Evolutionary conservation across 2,888 invertebrate species (phyloP), one percentile per base, ranked within the genome.

Genomic region (Meteorus cinctellus): DNA sequence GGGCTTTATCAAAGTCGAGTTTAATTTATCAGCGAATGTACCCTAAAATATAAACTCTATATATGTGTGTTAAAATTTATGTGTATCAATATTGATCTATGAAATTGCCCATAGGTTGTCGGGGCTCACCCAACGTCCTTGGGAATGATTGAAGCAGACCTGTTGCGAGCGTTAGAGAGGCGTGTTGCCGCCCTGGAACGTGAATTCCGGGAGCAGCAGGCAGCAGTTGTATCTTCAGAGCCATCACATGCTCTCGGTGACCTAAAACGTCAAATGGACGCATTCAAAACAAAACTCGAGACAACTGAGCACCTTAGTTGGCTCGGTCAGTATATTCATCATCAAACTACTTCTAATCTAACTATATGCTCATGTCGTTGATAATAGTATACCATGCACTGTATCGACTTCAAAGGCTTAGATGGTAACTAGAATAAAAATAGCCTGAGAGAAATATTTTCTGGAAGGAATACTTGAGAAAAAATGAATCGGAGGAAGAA

Each of bases 301-400:
- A 92, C 92, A 31, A 91, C 92, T 74, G 92, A 93, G 84, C 92
- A 92, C 85, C 91, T 93, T 82, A 92, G 92, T 87, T 93, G 93
- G 93, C 90, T 93, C 80, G 92, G 93, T 93, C 86, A 91, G 91
- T 84, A 59, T 41, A 16, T 55, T 34, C 16, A 24, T 27, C 1
- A 45, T 70, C 24, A 24, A 19, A 5, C 27, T 31, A 48, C 60
- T 60, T n/a, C 62, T 12, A 41, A 41, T 41, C 12, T 12, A 41
- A 41, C 10, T 19, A 5, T 48, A 63, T 65, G 45, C 55, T 41
- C 31, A 27, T 45, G 48, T 34, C 48, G 12, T 41, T 5, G 41
- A 41, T 12, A 10, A 41, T 12, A 12, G 41, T 2, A 12, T 41
- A 8, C 2, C 8, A 41, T 41, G 12, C 4, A 12, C 8, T 41